These are phyloP conservation scores for Cantharis rustica DNA, from an alignment of 2,888 invertebrate species.

Conservation along the genomic window DNA sequence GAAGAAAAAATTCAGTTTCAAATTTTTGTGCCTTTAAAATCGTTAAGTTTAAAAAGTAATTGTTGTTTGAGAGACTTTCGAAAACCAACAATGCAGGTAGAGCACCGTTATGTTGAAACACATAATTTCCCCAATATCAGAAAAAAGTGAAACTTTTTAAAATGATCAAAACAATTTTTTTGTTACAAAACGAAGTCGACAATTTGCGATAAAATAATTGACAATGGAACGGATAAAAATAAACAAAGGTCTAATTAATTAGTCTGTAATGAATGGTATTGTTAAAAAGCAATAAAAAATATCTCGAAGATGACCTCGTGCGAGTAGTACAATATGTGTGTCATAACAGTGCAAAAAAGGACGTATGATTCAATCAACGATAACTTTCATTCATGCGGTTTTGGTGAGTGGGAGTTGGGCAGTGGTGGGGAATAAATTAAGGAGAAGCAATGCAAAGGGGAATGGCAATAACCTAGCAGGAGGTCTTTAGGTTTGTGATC, in stretches of 20 bases:
- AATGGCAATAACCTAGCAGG: conserved; percentile 37
- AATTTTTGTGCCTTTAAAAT: no score
- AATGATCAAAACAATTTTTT: not conserved
- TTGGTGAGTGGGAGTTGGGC: conserved; percentile 24
- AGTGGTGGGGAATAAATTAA: conserved; percentile 22
- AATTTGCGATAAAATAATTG: not conserved
- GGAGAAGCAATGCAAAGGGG: conserved; percentile 18
- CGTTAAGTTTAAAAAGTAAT: no score
- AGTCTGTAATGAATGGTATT: not conserved
- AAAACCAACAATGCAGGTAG: not conserved
- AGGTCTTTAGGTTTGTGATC: conserved; percentile 34
- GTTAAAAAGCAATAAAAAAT: conserved; percentile 8
- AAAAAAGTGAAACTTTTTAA: not conserved
- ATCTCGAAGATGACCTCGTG: conserved; percentile 27
- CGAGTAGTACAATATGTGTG: conserved; percentile 28
- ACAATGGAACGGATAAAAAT: not conserved
- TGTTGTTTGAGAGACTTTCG: not conserved
- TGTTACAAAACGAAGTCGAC: not conserved
- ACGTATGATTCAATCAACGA: conserved; percentile 37
- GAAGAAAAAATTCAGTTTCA: no score
- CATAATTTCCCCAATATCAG: not conserved
- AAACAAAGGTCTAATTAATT: not conserved
- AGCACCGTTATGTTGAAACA: not conserved
- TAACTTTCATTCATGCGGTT: conserved; percentile 37
- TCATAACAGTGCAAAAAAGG: conserved; percentile 28